Evolutionary conservation across 1,140 invertebrate genomes (phyloP).

Genomic region (Trichonephila clavipes): DNA sequence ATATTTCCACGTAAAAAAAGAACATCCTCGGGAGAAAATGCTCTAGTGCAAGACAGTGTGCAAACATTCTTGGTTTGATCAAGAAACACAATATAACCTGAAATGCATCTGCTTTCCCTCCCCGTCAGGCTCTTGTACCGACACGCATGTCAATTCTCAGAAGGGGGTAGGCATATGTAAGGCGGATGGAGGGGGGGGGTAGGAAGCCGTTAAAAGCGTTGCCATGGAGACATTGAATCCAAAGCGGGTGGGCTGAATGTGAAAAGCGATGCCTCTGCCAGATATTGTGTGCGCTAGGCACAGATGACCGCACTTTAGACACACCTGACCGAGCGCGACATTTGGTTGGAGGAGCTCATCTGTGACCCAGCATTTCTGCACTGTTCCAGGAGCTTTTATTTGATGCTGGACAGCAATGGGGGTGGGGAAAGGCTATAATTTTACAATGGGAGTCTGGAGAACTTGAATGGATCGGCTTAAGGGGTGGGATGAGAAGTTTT

Average conservation of each 20-base stretch:
- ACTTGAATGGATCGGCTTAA: background rate
- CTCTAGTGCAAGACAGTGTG: slow-evolving; percentile 15
- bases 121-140: background rate
- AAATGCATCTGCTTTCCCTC: background rate
- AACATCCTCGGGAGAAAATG: background rate
- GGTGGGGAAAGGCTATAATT: background rate
- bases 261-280: slow-evolving; percentile 57
- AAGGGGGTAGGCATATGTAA: background rate
- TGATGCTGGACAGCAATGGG: background rate
- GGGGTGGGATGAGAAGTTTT: background rate
- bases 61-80: slow-evolving; percentile 32
- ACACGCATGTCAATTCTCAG: slow-evolving; percentile 18
- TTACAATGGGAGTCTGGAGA: background rate
- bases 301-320: slow-evolving; percentile 60
- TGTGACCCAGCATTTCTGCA: slow-evolving; percentile 21
- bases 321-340: slow-evolving; percentile 48
- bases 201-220: slow-evolving; percentile 39
- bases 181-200: background rate
- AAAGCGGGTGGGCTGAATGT: background rate
- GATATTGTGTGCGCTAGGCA: slow-evolving; percentile 46
- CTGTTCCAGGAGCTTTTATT: background rate
- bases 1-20: background rate
- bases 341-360: slow-evolving; percentile 10
- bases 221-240: slow-evolving; percentile 50
- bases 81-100: slow-evolving; percentile 32